Evolutionary conservation across 2,797 vertebrate genomes (phyloP), one percentile per base, ranked within the genome.

Genomic region (Sphenodon punctatus): DNA sequence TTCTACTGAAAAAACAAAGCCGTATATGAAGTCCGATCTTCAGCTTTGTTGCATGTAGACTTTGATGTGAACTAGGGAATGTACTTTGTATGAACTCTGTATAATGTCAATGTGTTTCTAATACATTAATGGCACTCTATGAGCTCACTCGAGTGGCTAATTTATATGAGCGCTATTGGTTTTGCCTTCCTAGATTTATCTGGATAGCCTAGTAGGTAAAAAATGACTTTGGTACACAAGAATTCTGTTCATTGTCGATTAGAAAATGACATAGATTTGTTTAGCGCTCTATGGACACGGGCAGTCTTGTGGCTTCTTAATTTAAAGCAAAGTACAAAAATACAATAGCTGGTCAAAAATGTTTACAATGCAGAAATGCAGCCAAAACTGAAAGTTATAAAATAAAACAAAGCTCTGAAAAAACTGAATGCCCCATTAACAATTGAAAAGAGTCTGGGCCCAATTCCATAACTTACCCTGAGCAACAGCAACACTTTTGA

Each of bases 71-170:
- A 73, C 32, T 23, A 32, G 59, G 65, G 25, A 60, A 82, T 0
- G 41, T 10, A 58, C 76, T 72, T 64, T 27, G n/a, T 72, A 48
- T 83, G 69, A 90, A 83, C 78, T 43, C 66, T 55, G 10, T 46
- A 12, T 17, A 36, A 69, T 2, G 9, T 34, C 75, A 80, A 14
- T 70, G 38, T 63, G 55, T 72, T 86, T 76, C 72, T n/a, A 89
- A 67, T 43, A 82, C 1, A 81, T 41, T 46, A 39, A 67, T 38
- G 61, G 58, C 45, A 16, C 75, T 32, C 34, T 10, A 70, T 0
- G 48, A 80, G 39, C 46, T 71, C 3, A 0, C 16, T 55, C 19
- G 75, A 82, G 32, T 15, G 34, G 46, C 39, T 75, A 46, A 25
- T 81, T 67, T 13, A 58, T 0, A 1, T 65, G 56, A 76, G 22